A percentile compares a stretch with the other conserved stretches of the same genome.
phyloP scores from a whole-genome alignment of 2,113 vertebrate genomes.

The Amphiprion percula region DNA sequence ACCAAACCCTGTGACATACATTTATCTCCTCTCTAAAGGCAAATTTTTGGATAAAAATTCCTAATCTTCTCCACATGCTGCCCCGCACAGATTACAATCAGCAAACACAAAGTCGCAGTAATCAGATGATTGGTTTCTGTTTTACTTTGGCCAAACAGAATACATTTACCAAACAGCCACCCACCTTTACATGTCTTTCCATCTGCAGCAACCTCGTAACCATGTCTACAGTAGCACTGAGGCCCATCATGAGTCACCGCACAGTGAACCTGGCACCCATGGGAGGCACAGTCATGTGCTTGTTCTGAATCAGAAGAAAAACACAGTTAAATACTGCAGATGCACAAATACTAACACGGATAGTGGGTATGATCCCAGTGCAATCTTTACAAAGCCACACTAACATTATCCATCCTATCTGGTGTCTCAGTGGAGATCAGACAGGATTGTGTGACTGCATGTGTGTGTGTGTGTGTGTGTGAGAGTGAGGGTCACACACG shows the following conservation, averaged over 20 bases:
- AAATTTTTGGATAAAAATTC: background rate
- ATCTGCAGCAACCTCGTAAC: slow-evolving; percentile 91
- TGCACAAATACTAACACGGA: background rate
- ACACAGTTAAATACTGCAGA: slow-evolving; percentile 34
- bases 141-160: slow-evolving; percentile 13
- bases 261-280: slow-evolving; percentile 90
- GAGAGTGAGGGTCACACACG: background rate
- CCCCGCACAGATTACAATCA: background rate
- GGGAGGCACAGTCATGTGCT: slow-evolving; percentile 84
- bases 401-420: slow-evolving; percentile 25
- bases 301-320: slow-evolving; percentile 80
- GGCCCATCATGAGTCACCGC: slow-evolving; percentile 88
- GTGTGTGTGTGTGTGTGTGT: background rate
- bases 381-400: slow-evolving; percentile 36
- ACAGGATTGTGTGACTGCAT: background rate
- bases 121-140: slow-evolving; percentile 25
- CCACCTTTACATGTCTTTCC: slow-evolving; percentile 92
- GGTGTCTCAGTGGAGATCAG: slow-evolving; percentile 10
- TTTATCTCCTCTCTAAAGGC: background rate
- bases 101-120: slow-evolving; percentile 3
- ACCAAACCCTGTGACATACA: background rate
- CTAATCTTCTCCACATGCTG: slow-evolving; percentile 9
- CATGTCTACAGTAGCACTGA: slow-evolving; percentile 90
- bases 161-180: slow-evolving; percentile 50
- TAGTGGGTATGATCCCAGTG: slow-evolving; percentile 5